These are phyloP conservation scores for Clivina fossor DNA, from an alignment of 2,888 invertebrate species.

Conservation along the genomic window DNA sequence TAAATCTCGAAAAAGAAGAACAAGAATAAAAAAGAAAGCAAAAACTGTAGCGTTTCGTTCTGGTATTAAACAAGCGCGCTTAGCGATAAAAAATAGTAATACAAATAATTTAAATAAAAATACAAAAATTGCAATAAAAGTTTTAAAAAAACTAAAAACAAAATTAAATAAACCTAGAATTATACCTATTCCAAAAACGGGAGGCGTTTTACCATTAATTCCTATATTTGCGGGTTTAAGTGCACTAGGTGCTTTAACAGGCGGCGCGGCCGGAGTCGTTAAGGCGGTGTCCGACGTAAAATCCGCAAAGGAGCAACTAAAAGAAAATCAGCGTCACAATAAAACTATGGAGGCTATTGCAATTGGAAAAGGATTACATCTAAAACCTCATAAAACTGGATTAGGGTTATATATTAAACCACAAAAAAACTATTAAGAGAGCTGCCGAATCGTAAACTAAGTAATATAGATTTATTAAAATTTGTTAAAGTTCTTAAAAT, in stretches of 20 bases:
- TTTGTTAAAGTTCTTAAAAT: conserved; percentile 41
- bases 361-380: conserved; percentile 43
- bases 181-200: conserved; percentile 41
- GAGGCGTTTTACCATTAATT: conserved; percentile 42
- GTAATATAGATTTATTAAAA: conserved; percentile 40
- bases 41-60: too few relatives aligned
- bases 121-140: too few relatives aligned
- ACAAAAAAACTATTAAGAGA: conserved; percentile 28
- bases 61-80: too few relatives aligned
- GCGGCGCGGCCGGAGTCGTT: conserved; percentile 45
- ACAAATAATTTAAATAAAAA: too few relatives aligned
- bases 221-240: conserved; percentile 45
- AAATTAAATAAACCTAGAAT: conserved; percentile 38
- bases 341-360: conserved; percentile 12
- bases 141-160: too few relatives aligned
- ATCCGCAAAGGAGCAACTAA: conserved; percentile 41
- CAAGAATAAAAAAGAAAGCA: too few relatives aligned
- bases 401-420: conserved; percentile 35
- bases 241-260: conserved; percentile 43
- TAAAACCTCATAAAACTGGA: conserved; percentile 40
- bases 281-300: conserved; percentile 44
- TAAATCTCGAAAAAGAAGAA: too few relatives aligned
- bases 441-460: conserved; percentile 35
- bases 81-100: too few relatives aligned
- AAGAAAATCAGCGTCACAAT: conserved; percentile 44